Evolutionary conservation across 1,140 invertebrate species (phyloP), one percentile per base, ranked within the genome.

Genomic region (Nixonia krombeini): DNA sequence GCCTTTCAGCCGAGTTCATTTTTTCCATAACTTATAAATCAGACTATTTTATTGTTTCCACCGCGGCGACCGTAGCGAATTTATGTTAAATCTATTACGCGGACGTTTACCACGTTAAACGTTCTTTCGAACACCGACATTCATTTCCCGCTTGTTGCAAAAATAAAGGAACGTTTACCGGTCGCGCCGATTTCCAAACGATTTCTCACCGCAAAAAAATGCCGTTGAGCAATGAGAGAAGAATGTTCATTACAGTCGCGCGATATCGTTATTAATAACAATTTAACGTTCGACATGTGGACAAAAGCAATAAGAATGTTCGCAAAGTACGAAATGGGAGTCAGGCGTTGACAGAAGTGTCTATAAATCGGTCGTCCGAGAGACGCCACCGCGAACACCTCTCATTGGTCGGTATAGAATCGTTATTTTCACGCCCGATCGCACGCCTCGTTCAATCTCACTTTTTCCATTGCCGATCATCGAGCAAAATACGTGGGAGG

Each of bases 341-440:
- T 23, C 25, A 12, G 8, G 18, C 3, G 16, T 45, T 40, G 6
- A 10, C 21, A 17, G 26, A 53, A 33, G 31, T 49, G 37, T 13
- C n/a, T n/a, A 46, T 18, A 52, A 55, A 58, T 63, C 59, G 21
- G 35, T 63, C 63, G 29, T 58, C 68, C 61, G 64, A 73, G 62
- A 71, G 50, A 62, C 62, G 56, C 47, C 63, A 51, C 63, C 26
- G 31, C 29, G 46, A 70, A 47, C 44, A 62, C 44, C 37, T 28
- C 35, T 42, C 25, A 51, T 67, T 67, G 56, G 38, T 33, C 28
- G 1, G 17, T 44, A 55, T 35, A 44, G 46, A 50, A 67, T 75
- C 67, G 52, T 72, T 70, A 74, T 73, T 74, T 70, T 65, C 70
- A 63, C 62, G 63, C 49, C 59, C 62, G 70, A 66, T 70, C 37